Evolutionary conservation across 2,888 invertebrate genomes (phyloP).

Genomic region (Auanema freiburgensis): DNA sequence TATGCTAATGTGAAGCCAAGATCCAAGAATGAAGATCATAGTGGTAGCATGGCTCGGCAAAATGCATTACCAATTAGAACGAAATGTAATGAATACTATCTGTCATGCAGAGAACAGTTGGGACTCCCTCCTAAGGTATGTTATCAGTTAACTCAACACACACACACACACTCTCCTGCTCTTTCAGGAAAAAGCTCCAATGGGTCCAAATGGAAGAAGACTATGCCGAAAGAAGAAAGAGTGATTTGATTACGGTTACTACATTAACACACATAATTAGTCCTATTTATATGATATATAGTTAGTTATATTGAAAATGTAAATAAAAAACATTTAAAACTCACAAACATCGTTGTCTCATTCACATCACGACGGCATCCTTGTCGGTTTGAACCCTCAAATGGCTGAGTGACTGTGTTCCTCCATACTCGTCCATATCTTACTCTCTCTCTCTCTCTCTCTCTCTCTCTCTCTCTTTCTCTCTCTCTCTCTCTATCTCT

Average conservation of each 20-base stretch:
- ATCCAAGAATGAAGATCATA: conserved; percentile 34
- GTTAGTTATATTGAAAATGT: too few species aligned
- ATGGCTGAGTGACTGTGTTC: too few species aligned
- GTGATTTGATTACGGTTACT: conserved; percentile 8
- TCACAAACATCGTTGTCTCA: too few species aligned
- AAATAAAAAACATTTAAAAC: too few species aligned
- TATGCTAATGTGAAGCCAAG: conserved; percentile 43
- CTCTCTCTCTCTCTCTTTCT: conserved; percentile 5
- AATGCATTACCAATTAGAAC: background rate
- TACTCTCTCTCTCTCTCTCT: background rate
- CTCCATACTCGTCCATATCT: too few species aligned
- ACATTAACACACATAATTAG: too few species aligned
- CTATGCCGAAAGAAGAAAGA: conserved; percentile 57
- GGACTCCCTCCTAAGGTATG: conserved; percentile 52
- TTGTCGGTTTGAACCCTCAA: too few species aligned
- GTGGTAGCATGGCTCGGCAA: conserved; percentile 33
- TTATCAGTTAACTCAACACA: background rate
- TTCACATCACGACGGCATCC: too few species aligned
- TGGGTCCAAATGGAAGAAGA: conserved; percentile 56
- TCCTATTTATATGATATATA: too few species aligned
- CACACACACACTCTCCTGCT: background rate
- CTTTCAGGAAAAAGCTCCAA: conserved; percentile 47
- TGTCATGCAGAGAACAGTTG: conserved; percentile 50
- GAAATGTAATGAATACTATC: conserved; percentile 48
- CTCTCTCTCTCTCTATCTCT: conserved; percentile 6